Evolutionary conservation across 2,113 vertebrate species (phyloP), one percentile per base, ranked within the genome.

Genomic region (Halcyon senegalensis): DNA sequence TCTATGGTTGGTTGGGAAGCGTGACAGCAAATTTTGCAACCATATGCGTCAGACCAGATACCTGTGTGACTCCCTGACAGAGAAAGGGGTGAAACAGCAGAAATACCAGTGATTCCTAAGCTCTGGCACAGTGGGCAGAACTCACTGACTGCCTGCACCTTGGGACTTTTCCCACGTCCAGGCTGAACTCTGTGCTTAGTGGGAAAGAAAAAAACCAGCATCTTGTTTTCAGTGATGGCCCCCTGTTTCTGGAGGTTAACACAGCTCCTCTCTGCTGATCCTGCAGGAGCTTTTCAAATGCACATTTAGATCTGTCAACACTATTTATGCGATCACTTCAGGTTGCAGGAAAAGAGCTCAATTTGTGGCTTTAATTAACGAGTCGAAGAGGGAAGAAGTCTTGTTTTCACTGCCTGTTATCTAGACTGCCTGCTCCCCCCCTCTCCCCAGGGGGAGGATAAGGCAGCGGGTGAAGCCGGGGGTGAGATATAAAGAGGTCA

Each of bases 401-500:
- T 55, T 64, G 39, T 55, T 94, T 84, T 68, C 5, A 1, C 23
- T 30, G 59, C 50, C 43, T 84, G 31, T 11, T 56, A 72, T 25
- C 9, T 1, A 39, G 60, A 55, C 43, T 43, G 48, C 60, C 44
- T 90, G 59, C 50, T 46, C 7, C 10, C 10, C 10, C 35, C 13
- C 28, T 74, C 43, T 59, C 46, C 11, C 13, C 1, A 2, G 2
- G 10, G 46, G 17, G 16, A 83, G 64, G 16, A 89, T 43, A 68
- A 70, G 39, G 77, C 73, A 84, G 87, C 0, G 0, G 30, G 53
- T 1, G 7, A 87, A 89, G 77, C 60, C 0, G 0, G 76, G 87
- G 90, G 87, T 67, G 81, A 89, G 59, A 77, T 31, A 77, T 39
- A 56, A 92, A 79, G 91, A 55, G 80, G 46, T 63, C 84, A 90